A percentile compares a stretch with the other conserved stretches of the same genome.
These are phyloP conservation scores for Pangasius sanitwongsei DNA, from an alignment of 2,797 vertebrate species.

Conservation along the genomic window DNA sequence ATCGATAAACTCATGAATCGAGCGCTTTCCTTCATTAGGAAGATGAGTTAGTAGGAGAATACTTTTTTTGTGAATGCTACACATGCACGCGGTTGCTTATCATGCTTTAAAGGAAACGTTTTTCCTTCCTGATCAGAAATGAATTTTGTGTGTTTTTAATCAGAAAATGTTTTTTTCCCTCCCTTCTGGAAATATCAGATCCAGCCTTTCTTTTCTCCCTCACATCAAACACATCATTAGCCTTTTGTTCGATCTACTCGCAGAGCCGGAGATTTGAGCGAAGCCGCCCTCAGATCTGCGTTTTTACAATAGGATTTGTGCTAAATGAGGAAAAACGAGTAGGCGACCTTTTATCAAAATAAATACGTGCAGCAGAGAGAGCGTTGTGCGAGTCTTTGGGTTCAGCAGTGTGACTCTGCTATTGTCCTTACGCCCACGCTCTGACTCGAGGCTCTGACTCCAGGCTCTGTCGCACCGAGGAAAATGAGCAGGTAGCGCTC, in stretches of 20 bases:
- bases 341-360: constrained; percentile 63
- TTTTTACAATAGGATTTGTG: constrained; percentile 38
- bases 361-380: constrained; percentile 62
- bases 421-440: constrained; percentile 63
- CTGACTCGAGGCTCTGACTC: constrained; percentile 34
- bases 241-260: constrained; percentile 5
- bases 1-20: background rate
- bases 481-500: constrained; percentile 43
- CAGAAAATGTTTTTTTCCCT: background rate
- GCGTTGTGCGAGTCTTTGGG: constrained; percentile 65
- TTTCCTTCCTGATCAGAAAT: background rate
- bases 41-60: background rate
- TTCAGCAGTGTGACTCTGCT: constrained; percentile 55
- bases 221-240: constrained; percentile 25
- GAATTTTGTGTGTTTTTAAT: background rate
- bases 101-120: background rate
- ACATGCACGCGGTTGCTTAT: background rate
- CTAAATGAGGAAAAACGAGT: constrained; percentile 58
- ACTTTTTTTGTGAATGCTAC: background rate
- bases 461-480: background rate
- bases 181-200: background rate
- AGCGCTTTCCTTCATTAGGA: background rate
- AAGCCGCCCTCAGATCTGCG: constrained; percentile 27
- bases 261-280: constrained; percentile 24
- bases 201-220: background rate